Conservation (phyloP, 2,888 invertebrate genomes). For the Spilosoma lubricipeda region DNA sequence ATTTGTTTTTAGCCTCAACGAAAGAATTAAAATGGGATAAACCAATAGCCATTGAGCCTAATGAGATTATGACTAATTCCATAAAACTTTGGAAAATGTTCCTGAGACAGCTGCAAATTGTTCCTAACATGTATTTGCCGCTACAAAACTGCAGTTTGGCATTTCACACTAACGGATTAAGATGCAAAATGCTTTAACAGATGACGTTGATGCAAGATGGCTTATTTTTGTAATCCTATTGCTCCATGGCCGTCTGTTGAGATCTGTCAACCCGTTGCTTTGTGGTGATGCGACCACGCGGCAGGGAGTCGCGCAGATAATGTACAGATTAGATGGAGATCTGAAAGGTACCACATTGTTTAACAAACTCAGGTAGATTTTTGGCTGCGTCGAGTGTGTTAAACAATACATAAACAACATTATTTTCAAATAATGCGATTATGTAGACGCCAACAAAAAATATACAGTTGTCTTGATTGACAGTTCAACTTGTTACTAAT, state of each 20-base stretch:
- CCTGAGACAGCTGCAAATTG: constrained; percentile 67
- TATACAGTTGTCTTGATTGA: constrained; percentile 65
- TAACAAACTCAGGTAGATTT: constrained; percentile 77
- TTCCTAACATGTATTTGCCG: constrained; percentile 56
- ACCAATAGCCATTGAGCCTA: constrained; percentile 54
- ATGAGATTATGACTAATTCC: constrained; percentile 78
- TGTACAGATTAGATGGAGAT: constrained; percentile 83
- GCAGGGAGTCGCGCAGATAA: constrained; percentile 79
- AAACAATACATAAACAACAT: constrained; percentile 83
- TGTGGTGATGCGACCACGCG: constrained; percentile 79
- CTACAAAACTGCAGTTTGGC: constrained; percentile 40
- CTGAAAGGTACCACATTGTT: constrained; percentile 81
- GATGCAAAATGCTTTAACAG: constrained; percentile 61
- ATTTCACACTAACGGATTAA: constrained; percentile 54
- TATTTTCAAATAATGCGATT: constrained; percentile 80
- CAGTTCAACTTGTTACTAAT: constrained; percentile 51
- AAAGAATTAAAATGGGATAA: constrained; percentile 32
- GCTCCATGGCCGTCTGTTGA: constrained; percentile 74
- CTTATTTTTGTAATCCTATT: constrained; percentile 81
- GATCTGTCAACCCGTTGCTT: constrained; percentile 86
- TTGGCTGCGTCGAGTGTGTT: constrained; percentile 65
- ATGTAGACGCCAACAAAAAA: constrained; percentile 64
- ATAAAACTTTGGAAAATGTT: constrained; percentile 69
- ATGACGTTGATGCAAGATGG: constrained; percentile 62
- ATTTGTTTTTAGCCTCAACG: constrained; percentile 11